A percentile compares a stretch with the other conserved stretches of the same genome.
Conservation (phyloP, 2,797 vertebrate species). For the Megalops cyprinoides region DNA sequence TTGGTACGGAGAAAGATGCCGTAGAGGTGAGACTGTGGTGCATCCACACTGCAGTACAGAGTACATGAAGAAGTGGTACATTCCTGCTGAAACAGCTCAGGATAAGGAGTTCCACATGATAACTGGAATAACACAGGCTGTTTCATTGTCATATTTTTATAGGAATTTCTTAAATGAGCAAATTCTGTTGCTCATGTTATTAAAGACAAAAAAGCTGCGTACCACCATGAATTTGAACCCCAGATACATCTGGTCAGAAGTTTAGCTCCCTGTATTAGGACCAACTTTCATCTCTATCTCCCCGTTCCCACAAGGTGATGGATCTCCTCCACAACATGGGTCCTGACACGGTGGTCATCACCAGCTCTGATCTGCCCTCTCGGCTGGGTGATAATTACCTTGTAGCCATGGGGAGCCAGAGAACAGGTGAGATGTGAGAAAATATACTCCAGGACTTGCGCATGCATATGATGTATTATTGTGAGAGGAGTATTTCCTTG, state of each 20-base stretch:
- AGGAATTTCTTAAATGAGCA: too few species aligned
- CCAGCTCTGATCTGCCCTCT: constrained; percentile 91
- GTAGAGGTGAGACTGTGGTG: constrained; percentile 76
- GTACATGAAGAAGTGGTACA: too few species aligned
- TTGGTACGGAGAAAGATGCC: constrained; percentile 90
- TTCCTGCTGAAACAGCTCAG: too few species aligned
- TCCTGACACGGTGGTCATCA: constrained; percentile 96
- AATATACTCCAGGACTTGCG: not conserved
- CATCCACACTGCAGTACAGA: not conserved
- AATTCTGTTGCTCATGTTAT: too few species aligned
- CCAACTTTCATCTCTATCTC: not conserved
- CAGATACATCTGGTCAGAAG: too few species aligned
- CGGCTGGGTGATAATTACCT: constrained; percentile 85
- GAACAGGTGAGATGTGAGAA: constrained; percentile 69
- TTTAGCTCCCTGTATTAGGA: not conserved
- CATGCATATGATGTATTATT: not conserved
- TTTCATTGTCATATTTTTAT: too few species aligned
- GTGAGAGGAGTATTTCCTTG: not conserved
- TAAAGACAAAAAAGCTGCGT: too few species aligned
- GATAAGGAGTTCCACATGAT: too few species aligned
- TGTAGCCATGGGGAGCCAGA: constrained; percentile 91
- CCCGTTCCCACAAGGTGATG: constrained; percentile 83
- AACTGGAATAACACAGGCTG: too few species aligned
- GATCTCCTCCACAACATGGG: constrained; percentile 93
- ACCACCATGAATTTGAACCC: too few species aligned